phyloP scores from a whole-genome alignment of 2,797 vertebrate genomes.

The Cichlasoma orientale region DNA sequence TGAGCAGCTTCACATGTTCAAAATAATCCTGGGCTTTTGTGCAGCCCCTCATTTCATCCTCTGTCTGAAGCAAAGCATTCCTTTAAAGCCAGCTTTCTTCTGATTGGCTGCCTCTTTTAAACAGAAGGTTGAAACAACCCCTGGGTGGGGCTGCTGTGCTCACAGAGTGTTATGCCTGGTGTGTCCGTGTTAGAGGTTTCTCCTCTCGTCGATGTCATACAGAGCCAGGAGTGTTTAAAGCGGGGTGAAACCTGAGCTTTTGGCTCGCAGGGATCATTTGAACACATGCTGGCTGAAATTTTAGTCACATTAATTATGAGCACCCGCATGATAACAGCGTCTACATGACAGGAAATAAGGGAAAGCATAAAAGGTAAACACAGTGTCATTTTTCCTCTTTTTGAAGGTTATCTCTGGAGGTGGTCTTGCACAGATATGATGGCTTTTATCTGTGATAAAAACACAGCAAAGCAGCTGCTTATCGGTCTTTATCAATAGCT shows the following conservation, averaged over 20 bases:
- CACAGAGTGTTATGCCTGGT: neutral
- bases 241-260: neutral
- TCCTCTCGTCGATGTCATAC: no score
- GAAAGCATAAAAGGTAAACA: neutral
- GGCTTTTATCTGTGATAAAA: neutral
- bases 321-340: neutral
- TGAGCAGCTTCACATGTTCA: neutral
- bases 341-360: neutral
- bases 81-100: neutral
- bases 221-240: rapidly evolving
- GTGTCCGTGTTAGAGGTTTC: neutral
- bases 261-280: neutral
- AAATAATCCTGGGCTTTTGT: neutral
- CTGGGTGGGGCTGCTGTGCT: neutral
- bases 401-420: neutral
- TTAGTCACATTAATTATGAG: neutral
- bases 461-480: neutral
- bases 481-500: conserved; percentile 12
- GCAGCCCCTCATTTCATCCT: neutral
- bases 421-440: neutral
- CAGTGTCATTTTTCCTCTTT: neutral
- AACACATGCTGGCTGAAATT: neutral
- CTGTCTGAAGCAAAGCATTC: neutral
- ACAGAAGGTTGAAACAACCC: neutral
- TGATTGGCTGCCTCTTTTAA: neutral